phyloP scores from a whole-genome alignment of 2,888 invertebrate genomes.

The Himalopsyche anomala region DNA sequence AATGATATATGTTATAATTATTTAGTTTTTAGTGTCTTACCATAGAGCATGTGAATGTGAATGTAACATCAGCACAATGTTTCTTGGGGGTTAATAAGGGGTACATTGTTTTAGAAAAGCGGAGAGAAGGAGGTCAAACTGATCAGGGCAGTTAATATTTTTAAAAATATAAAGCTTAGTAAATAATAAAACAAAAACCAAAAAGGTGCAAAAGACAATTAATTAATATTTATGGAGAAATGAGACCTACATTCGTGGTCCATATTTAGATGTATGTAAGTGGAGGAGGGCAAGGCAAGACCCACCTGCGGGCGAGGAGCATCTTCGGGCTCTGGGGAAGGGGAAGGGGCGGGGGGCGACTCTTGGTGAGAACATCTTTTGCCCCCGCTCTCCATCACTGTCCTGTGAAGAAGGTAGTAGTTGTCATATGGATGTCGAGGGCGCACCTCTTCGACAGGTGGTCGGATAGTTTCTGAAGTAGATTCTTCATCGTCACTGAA shows the following conservation, averaged over 20 bases:
- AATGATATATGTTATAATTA: too few relatives aligned
- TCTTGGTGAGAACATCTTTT: conserved; percentile 75
- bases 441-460: conserved; percentile 69
- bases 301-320: conserved; percentile 62
- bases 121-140: not conserved
- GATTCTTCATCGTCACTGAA: conserved; percentile 44
- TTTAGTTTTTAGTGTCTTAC: too few relatives aligned
- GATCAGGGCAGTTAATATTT: conserved; percentile 4
- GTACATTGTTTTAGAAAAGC: conserved; percentile 23
- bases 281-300: conserved; percentile 63
- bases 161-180: not conserved
- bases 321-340: conserved; percentile 67
- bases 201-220: not conserved
- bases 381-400: conserved; percentile 72
- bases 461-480: not conserved
- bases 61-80: not conserved
- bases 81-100: not conserved
- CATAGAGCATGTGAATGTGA: not conserved
- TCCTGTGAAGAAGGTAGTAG: conserved; percentile 73
- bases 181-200: not conserved
- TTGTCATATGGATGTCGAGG: conserved; percentile 77
- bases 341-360: conserved; percentile 70
- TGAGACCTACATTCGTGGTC: too few relatives aligned
- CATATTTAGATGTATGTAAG: conserved; percentile 41
- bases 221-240: not conserved